Base-by-base conservation (phyloP, 2,797 vertebrate genomes). In the Mus spretus region DNA sequence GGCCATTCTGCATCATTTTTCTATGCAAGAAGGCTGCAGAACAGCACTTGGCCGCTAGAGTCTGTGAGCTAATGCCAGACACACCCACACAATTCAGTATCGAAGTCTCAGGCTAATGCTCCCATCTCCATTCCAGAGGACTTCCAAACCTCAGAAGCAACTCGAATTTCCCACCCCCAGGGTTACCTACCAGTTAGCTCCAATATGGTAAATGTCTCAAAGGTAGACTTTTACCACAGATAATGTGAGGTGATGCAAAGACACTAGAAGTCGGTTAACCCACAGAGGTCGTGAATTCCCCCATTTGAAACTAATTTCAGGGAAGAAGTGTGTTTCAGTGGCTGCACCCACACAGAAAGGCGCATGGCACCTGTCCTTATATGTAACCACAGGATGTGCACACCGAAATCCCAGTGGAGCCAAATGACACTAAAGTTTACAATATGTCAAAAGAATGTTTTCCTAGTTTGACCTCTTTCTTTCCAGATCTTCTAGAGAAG, bases 401-500 rank as follows among this genome's bases (percentile, higher is more conserved):
- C 31, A 22, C 0, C 24, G 12, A 94, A 92, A 93, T 91, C 7
- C 96, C 90, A 94, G 1, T 40, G 34, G 22, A 88, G 53, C 28
- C 34, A n/a, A 70, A 17, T 22, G 37, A 93, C 24, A 70, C 15
- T 37, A 31, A 57, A 9, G 28, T 65, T 90, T 11, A 77, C 81
- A 82, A 19, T 94, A 86, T 65, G 37, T 94, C 50, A 59, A 63
- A 31, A 83, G 53, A 53, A 84, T 2, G 50, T 91, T 85, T 81
- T 86, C 9, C 85, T 88, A 92, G 53, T 5, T 95, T 37, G 72
- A 7, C 88, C 28, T 53, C 44, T 0, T 28, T 92, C 50, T 90
- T 70, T 67, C 40, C 57, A 99, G 99, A 99, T 98, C 99, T 99
- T 93, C 98, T 99, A 97, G 99, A 99, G 97, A 99, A 99, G 96